Evolutionary conservation across 1,140 invertebrate species (phyloP), one percentile per base, ranked within the genome.

Genomic region (Paraescarpia echinospica): DNA sequence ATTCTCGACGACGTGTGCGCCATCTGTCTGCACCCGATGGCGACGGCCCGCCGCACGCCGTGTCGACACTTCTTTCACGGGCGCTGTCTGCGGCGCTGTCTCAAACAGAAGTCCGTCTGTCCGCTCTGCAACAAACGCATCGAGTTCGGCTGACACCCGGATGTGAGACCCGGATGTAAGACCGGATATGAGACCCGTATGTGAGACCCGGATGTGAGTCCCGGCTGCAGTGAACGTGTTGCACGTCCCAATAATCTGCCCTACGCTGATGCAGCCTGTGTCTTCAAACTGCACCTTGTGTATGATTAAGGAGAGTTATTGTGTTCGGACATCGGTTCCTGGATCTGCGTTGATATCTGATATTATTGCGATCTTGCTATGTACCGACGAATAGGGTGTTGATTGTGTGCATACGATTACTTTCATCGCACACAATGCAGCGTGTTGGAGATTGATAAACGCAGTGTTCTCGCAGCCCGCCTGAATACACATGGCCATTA

Each of bases 1-100:
- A 97, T 96, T 59, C 97, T 97, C 92, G 97, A 98, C 93, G 97
- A 98, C 94, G 97, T 98, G 2, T 98, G 97, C 95, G 97, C 97
- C 1, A 97, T 98, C 31, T 98, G 97, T 94, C 96, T 98, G 18
- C 97, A 97, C 93, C 94, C 95, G 1, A 98, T 98, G 97, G 96
- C 96, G 90, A 93, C 94, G 34, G 97, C 97, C 0, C 96, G 97
- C 31, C 96, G 98, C 0, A 98, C 97, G 1, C 97, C 97, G 0
- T 98, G 97, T 94, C 97, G 97, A 90, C 97, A 98, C 94, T 96
- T 97, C 94, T 98, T 98, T 95, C 97, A 98, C 94, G 97, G 97
- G 0, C 97, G 97, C 94, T 98, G 97, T 94, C 95, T 98, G 33
- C 95, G 97, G 93, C 96, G 97, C 92, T 98, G 97, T 94, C 95